These are phyloP conservation scores for Drosophila equinoxialis DNA, from an alignment of 1,140 invertebrate genomes.

Conservation along the genomic window DNA sequence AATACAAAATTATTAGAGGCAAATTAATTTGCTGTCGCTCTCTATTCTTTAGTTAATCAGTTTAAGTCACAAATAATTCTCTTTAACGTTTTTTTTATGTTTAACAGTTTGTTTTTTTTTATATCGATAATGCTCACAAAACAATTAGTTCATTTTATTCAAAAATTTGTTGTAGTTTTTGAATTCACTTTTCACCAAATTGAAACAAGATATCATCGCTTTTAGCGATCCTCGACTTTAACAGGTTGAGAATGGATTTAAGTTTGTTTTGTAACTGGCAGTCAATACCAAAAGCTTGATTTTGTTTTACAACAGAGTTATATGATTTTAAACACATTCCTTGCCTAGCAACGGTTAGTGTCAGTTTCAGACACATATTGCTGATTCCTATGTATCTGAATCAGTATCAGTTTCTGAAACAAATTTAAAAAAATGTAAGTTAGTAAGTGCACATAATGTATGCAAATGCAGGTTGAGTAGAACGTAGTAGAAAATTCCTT, in stretches of 20 bases:
- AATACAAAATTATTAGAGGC: conserved; percentile 14
- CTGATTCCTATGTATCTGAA: not conserved
- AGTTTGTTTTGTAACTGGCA: conserved; percentile 4
- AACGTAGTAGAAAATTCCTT: no score
- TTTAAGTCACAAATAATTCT: not conserved
- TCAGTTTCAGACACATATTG: conserved; percentile 31
- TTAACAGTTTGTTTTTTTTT: not conserved
- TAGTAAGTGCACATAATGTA: not conserved
- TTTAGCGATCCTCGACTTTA: not conserved
- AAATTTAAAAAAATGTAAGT: not conserved
- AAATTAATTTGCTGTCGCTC: not conserved
- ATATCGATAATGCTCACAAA: not conserved
- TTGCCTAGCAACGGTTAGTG: conserved; percentile 21
- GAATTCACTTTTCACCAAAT: conserved; percentile 4
- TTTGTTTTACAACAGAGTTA: conserved; percentile 18
- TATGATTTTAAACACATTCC: conserved; percentile 32
- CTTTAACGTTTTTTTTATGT: not conserved
- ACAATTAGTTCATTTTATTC: not conserved
- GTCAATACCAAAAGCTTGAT: not conserved
- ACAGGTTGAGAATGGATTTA: not conserved
- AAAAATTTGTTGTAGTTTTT: not conserved
- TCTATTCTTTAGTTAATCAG: not conserved
- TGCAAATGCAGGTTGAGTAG: not conserved
- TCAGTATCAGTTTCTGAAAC: conserved; percentile 3
- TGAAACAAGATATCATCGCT: not conserved